Evolutionary conservation across 2,797 vertebrate genomes (phyloP).

Genomic region (Poecilia picta): DNA sequence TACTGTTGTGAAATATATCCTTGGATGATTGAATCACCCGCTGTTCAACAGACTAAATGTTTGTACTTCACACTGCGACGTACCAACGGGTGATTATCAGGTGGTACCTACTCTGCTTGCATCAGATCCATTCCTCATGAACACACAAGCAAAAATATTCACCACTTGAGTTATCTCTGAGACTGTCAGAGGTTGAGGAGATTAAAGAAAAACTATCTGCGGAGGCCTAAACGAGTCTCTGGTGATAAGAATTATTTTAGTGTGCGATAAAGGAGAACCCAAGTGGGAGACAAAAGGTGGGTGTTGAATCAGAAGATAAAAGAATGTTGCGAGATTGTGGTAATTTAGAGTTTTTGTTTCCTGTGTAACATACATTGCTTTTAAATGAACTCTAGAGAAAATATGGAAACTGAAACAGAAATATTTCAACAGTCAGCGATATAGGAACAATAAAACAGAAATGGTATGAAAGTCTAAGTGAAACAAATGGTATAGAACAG

Average conservation of each 20-base stretch:
- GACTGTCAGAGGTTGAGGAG: conserved; percentile 31
- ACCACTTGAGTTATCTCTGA: conserved; percentile 39
- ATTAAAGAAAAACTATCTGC: conserved; percentile 54
- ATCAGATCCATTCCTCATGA: neutral
- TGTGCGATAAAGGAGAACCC: conserved; percentile 18
- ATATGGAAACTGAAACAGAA: neutral
- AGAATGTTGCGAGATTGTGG: neutral
- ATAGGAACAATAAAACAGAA: conserved; percentile 8
- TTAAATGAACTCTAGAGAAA: conserved; percentile 17
- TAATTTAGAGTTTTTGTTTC: conserved; percentile 19
- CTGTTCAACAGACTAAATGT: conserved; percentile 7
- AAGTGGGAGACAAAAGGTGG: neutral
- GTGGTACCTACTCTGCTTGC: neutral
- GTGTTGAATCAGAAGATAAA: conserved; percentile 4
- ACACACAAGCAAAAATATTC: neutral
- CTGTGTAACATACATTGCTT: conserved; percentile 28
- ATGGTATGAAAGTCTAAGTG: neutral
- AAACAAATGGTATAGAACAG: conserved; percentile 14
- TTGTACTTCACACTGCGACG: neutral
- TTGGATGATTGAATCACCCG: conserved; percentile 16
- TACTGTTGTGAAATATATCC: conserved; percentile 37
- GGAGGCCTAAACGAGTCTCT: conserved; percentile 45
- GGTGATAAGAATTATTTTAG: conserved; percentile 44
- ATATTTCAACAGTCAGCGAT: conserved; percentile 1
- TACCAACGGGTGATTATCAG: neutral